Conservation (phyloP, 2,113 vertebrate species). For the Lutjanus erythropterus region DNA sequence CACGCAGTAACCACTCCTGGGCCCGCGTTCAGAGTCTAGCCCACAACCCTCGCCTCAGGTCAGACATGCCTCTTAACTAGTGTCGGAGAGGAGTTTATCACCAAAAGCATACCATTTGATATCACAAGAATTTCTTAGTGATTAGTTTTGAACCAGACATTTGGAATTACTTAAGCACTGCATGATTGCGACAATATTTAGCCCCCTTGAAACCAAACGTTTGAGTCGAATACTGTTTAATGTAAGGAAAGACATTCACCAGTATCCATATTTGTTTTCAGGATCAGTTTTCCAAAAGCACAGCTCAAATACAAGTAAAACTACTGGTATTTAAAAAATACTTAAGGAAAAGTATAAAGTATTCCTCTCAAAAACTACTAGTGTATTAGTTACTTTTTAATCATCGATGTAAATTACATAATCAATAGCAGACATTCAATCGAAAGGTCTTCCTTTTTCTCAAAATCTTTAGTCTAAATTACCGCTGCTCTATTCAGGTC, state of each 20-base stretch:
- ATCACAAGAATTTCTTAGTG: not conserved
- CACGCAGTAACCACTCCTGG: constrained; percentile 96
- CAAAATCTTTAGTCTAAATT: too few species aligned
- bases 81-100: not conserved
- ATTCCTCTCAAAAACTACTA: too few species aligned
- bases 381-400: too few species aligned
- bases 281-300: not conserved
- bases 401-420: too few species aligned
- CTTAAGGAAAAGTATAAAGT: too few species aligned
- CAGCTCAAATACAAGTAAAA: too few species aligned
- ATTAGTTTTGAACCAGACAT: not conserved
- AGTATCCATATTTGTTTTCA: not conserved
- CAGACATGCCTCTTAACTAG: constrained; percentile 18
- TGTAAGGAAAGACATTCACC: not conserved
- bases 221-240: not conserved
- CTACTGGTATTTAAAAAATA: too few species aligned
- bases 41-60: constrained; percentile 99
- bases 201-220: not conserved
- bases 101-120: not conserved
- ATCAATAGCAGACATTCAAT: too few species aligned
- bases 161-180: not conserved
- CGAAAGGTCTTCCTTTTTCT: too few species aligned
- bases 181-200: not conserved
- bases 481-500: too few species aligned
- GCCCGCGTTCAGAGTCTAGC: constrained; percentile 96